Conservation (phyloP, 30 jellyfish, hydroid and myxozoan species). For the Rhopilema esculentum region DNA sequence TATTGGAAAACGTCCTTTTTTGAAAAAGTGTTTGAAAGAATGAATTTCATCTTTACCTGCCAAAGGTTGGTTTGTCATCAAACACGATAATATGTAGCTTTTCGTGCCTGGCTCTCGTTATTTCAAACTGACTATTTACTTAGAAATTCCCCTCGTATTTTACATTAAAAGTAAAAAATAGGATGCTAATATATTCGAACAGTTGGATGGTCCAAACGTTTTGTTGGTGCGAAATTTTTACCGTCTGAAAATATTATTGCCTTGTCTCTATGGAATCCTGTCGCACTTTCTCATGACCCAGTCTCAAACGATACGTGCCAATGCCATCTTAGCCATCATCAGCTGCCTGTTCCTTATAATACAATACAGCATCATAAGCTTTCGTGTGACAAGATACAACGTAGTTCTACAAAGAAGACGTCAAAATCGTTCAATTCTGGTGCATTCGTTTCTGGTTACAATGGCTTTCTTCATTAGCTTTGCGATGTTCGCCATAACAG, state of each 20-base stretch:
- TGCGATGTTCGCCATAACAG: background rate
- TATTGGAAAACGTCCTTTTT: too few relatives aligned
- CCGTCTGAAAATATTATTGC: too few relatives aligned
- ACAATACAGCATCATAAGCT: background rate
- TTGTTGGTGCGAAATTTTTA: too few relatives aligned
- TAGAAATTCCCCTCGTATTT: too few relatives aligned
- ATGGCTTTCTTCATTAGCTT: conserved; percentile 8
- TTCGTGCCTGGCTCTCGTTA: too few relatives aligned
- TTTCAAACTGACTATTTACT: too few relatives aligned
- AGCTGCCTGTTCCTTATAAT: background rate
- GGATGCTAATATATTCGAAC: too few relatives aligned
- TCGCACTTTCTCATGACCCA: background rate
- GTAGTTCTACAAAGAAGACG: background rate
- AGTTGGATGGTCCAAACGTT: too few relatives aligned
- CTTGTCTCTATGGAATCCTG: background rate
- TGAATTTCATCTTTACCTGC: too few relatives aligned
- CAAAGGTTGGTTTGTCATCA: too few relatives aligned
- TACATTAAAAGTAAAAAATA: too few relatives aligned
- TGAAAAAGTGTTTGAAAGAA: background rate
- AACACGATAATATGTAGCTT: too few relatives aligned
- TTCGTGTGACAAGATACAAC: background rate
- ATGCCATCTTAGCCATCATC: background rate
- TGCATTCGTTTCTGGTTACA: conserved; percentile 8
- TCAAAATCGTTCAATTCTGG: background rate
- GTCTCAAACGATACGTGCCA: background rate